Evolutionary conservation across 2,797 vertebrate species (phyloP), one percentile per base, ranked within the genome.

Genomic region (Setipinna tenuifilis): DNA sequence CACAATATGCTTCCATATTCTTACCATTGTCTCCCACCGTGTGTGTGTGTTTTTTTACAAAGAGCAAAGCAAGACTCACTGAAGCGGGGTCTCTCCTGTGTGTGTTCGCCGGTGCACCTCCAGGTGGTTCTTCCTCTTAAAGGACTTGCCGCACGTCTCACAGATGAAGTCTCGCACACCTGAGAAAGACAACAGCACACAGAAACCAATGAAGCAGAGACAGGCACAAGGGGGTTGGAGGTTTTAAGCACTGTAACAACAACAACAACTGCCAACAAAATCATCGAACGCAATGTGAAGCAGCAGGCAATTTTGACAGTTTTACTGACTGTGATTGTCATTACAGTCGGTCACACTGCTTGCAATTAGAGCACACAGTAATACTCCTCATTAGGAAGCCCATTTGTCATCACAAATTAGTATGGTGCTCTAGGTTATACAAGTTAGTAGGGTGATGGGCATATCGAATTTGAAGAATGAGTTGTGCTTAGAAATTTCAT

Each of bases 61-160:
- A 23, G 1, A n/a, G 6, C 17, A 31, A 68, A 28, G 59, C 14
- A n/a, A 9, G 57, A 96, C 98, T 96, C 89, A 98, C 98, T 98
- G 97, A 59, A 98, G 93, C 0, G 98, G 98, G 0, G 97, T 98
- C 91, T 98, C 98, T 83, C 98, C 98, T 0, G 97, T 98, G 95
- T 98, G 98, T 0, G 96, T 99, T 88, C 98, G 94, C 81, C 97
- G 91, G 92, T 99, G 98, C 19, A 98, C 97, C 86, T 98, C 97
- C 90, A 98, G 93, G 88, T 98, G 98, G 91, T 98, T 99, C 90
- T 98, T 99, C n/a, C 98, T 96, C 89, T 98, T 98, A 84, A 99
- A 99, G 0, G 97, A 97, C 44, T 97, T 98, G 2, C 97, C 97
- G 0, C 98, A 98, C 0, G 97, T 98, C 88, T 98, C 97, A 3